A percentile compares a stretch with the other conserved stretches of the same genome.
These are phyloP conservation scores for Podarcis cretensis DNA, from an alignment of 2,113 vertebrate species.

Conservation along the genomic window DNA sequence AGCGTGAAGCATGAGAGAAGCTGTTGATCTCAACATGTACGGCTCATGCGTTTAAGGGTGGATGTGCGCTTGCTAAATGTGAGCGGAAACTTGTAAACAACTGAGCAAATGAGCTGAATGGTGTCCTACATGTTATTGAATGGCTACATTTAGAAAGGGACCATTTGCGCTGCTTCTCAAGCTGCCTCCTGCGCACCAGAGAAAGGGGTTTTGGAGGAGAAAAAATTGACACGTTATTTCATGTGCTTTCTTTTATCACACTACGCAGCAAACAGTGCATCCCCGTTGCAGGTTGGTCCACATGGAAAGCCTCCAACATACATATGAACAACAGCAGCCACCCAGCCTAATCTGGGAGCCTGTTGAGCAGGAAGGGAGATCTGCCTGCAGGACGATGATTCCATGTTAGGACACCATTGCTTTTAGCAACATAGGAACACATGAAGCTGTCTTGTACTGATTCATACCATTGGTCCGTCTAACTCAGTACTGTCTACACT, in stretches of 20 bases:
- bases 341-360: neutral
- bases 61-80: neutral
- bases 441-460: too few species aligned
- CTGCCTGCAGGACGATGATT: neutral
- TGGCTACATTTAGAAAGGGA: neutral
- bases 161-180: neutral
- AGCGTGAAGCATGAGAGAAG: neutral
- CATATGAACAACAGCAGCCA: neutral
- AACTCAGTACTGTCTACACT: too few species aligned
- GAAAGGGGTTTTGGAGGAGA: neutral
- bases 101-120: slow-evolving; percentile 9
- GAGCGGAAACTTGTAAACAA: slow-evolving; percentile 25
- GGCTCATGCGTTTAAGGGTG: neutral
- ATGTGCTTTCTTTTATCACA: neutral
- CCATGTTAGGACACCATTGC: neutral
- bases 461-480: too few species aligned
- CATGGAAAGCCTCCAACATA: neutral
- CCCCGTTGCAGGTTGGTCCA: neutral
- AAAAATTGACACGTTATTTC: neutral
- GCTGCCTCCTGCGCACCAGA: neutral
- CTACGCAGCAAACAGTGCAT: neutral
- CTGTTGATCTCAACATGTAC: neutral
- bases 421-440: neutral
- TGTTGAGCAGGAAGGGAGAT: neutral
- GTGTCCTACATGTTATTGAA: neutral